phyloP scores from a whole-genome alignment of 1,140 invertebrate genomes.

The Orius insidiosus region DNA sequence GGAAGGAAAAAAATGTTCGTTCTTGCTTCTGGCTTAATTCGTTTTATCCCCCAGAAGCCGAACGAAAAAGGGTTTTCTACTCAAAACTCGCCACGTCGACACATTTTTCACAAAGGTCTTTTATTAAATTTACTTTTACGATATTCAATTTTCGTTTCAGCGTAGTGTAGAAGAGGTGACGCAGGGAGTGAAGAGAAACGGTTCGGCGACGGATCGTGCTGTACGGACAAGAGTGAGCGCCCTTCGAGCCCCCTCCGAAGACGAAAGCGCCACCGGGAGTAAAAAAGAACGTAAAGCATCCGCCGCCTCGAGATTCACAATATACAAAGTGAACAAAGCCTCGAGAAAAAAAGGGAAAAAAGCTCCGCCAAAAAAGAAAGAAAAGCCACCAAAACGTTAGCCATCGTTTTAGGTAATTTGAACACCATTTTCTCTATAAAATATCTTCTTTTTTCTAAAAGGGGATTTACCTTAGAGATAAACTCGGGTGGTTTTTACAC shows the following conservation, averaged over 20 bases:
- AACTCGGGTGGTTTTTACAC: too few species aligned
- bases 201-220: conserved; percentile 12
- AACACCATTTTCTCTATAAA: neutral
- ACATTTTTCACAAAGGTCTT: too few species aligned
- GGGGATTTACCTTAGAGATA: too few species aligned
- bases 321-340: conserved; percentile 86
- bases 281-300: conserved; percentile 52
- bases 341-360: conserved; percentile 87
- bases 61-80: too few species aligned
- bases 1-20: too few species aligned
- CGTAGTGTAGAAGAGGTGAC: too few species aligned
- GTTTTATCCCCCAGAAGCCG: too few species aligned
- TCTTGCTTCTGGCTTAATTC: too few species aligned
- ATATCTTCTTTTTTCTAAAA: too few species aligned
- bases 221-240: conserved; percentile 17
- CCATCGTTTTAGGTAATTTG: conserved; percentile 87
- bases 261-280: conserved; percentile 20
- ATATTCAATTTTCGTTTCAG: neutral
- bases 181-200: conserved; percentile 17
- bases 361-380: conserved; percentile 88
- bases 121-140: neutral
- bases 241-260: conserved; percentile 24
- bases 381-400: conserved; percentile 98
- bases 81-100: too few species aligned
- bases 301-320: conserved; percentile 50